A percentile compares a stretch with the other conserved stretches of the same genome.
These are phyloP conservation scores for Dipodomys spectabilis DNA, from an alignment of 2,113 vertebrate species.

Conservation along the genomic window DNA sequence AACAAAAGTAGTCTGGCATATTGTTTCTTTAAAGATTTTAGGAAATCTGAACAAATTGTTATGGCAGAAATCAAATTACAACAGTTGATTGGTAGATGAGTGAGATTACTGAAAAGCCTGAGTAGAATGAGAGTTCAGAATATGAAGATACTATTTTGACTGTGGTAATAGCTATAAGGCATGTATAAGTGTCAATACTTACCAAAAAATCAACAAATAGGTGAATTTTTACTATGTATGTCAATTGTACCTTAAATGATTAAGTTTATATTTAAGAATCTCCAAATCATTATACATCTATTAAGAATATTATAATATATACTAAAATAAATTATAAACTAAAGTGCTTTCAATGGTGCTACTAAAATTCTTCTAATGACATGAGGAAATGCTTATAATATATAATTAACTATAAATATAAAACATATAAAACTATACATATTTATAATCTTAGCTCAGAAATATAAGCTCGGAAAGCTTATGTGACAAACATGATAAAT, in stretches of 20 bases:
- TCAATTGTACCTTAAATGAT: neutral
- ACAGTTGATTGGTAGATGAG: neutral
- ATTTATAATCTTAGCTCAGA: neutral
- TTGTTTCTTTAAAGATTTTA: slow-evolving; percentile 19
- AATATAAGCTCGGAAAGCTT: neutral
- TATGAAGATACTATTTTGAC: neutral
- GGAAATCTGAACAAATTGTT: slow-evolving; percentile 31
- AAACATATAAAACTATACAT: neutral
- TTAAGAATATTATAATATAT: slow-evolving; percentile 35
- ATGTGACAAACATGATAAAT: neutral
- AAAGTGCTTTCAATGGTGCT: neutral
- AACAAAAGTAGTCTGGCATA: neutral
- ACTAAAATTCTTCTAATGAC: slow-evolving; percentile 22
- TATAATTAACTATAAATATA: slow-evolving; percentile 2
- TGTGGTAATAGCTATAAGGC: neutral
- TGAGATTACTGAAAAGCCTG: neutral
- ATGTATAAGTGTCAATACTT: neutral
- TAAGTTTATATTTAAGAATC: neutral
- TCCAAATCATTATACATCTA: neutral
- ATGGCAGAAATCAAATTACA: slow-evolving; percentile 18
- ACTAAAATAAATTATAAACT: neutral
- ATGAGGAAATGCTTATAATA: neutral
- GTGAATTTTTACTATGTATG: neutral
- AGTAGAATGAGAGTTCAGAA: neutral
- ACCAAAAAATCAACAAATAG: neutral